Base-by-base conservation (phyloP, 2,888 invertebrate genomes). In the Spodoptera picta region DNA sequence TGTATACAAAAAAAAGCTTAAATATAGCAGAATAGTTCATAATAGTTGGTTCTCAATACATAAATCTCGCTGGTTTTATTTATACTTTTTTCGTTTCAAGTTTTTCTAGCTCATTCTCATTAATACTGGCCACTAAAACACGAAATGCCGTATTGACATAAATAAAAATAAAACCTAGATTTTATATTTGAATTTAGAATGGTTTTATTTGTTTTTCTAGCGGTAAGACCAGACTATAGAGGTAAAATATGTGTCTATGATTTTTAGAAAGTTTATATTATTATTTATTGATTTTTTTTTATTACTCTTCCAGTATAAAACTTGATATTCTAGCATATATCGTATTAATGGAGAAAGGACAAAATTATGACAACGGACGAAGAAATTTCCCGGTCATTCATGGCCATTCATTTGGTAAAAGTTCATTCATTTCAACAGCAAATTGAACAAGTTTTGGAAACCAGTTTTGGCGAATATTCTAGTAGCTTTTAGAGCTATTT, bases 341-440 rank as follows among this genome's bases (percentile, higher is more conserved):
- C 36, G 31, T 54, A 10, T 27, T 36, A 5, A 14, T 4, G 12
- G n/a, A 41, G 10, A 60, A 68, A 60, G 56, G 45, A 68, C 24
- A 55, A 52, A 58, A 36, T 36, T 46, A 60, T 43, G 11, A 14
- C 10, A 24, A 7, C 24, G 11, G 31, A 63, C 27, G 10, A 42
- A 63, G 43, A 56, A 56, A 74, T 47, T 46, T 55, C 44, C 19
- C 6, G 31, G 31, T 31, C 48, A 52, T 55, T 58, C 42, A 58
- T 41, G 36, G 57, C 24, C 61, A 4, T 23, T 19, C 27, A 44
- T 62, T 58, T 48, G 41, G 47, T 61, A 50, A 60, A 72, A 60
- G 73, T 72, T 60, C 36, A 55, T 67, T 58, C 11, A 67, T 70
- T 73, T 73, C 54, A 23, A 43, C 42, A 55, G 9, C 24, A 5